Evolutionary conservation across 2,797 vertebrate species (phyloP), one percentile per base, ranked within the genome.

Genomic region (Parotocinclus haroldoi): DNA sequence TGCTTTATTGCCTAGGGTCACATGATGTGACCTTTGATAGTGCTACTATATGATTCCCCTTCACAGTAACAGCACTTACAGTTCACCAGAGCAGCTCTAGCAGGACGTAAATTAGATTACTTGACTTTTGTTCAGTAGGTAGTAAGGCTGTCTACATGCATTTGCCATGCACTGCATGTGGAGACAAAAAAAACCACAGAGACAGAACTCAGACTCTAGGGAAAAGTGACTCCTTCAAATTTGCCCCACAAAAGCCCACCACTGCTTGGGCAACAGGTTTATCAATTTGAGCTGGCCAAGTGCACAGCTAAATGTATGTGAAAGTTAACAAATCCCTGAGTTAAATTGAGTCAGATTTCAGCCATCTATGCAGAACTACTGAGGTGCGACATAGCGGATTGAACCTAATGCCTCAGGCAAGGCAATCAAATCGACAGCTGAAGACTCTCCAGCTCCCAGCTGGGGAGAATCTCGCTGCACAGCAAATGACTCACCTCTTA

Each of bases 251-350:
- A 84, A 87, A 76, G 83, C 83, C 59, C 57, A 38, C 37, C 58
- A 64, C 58, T 72, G 77, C 81, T 78, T 77, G 74, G 88, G 86
- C 84, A 90, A 89, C 89, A 92, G 88, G 89, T 92, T 91, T 92
- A 92, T 92, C 90, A 92, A 90, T 91, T 91, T 90, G 86, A 91
- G 82, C 88, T 88, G 88, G 88, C 86, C 88, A 90, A 90, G 87
- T 91, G 88, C 86, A 89, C 85, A 85, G 85, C 88, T 92, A 92
- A 93, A 92, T 86, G 88, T 85, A 92, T 90, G 89, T 92, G 91
- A 91, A 92, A 93, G 88, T 91, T 91, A 92, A 92, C 92, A 92
- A 92, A 92, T 91, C 91, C 90, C 89, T 80, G 71, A 86, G 84
- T 89, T 85, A 89, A 89, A 84, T 86, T 88, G 89, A 89, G 84